phyloP scores from a whole-genome alignment of 53 echinoderm and acorn worm species.

The Hippasteria phrygiana region DNA sequence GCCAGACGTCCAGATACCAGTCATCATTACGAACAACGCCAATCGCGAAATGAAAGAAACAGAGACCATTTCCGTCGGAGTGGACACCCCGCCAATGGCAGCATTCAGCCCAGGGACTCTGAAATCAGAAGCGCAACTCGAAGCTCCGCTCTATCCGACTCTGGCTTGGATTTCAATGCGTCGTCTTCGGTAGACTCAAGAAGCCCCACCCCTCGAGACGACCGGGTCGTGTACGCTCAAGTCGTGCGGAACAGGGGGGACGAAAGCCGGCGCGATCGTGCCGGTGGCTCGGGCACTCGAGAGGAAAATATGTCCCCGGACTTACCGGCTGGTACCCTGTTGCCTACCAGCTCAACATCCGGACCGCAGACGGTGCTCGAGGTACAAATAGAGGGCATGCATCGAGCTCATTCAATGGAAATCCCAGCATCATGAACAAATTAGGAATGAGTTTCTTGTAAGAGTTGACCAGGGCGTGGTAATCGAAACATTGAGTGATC shows the following conservation, averaged over 20 bases:
- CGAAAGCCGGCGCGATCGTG: not conserved
- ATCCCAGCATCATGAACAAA: conserved; percentile 13
- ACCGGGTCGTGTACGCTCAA: conserved; percentile 64
- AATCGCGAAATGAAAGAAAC: conserved; percentile 14
- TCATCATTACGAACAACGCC: conserved; percentile 36
- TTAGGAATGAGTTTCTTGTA: not conserved
- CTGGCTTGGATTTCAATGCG: conserved; percentile 74
- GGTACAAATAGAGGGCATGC: conserved; percentile 14
- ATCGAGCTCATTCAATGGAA: conserved; percentile 39
- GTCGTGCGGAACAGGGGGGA: conserved; percentile 34
- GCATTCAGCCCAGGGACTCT: not conserved
- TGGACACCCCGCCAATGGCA: conserved; percentile 23
- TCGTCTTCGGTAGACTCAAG: conserved; percentile 61
- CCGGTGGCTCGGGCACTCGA: not conserved
- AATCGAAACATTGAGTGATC: too few relatives aligned
- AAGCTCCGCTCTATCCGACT: conserved; percentile 69
- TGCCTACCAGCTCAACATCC: conserved; percentile 45
- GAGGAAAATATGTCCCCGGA: not conserved
- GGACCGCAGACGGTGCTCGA: conserved; percentile 2
- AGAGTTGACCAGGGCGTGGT: too few relatives aligned
- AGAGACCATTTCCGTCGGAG: not conserved
- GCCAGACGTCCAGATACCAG: not conserved
- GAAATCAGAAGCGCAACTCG: conserved; percentile 19
- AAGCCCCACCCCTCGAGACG: conserved; percentile 66
- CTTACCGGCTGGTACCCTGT: not conserved